These are phyloP conservation scores for Sussaba pulchella DNA, from an alignment of 2,888 invertebrate species.

Conservation along the genomic window DNA sequence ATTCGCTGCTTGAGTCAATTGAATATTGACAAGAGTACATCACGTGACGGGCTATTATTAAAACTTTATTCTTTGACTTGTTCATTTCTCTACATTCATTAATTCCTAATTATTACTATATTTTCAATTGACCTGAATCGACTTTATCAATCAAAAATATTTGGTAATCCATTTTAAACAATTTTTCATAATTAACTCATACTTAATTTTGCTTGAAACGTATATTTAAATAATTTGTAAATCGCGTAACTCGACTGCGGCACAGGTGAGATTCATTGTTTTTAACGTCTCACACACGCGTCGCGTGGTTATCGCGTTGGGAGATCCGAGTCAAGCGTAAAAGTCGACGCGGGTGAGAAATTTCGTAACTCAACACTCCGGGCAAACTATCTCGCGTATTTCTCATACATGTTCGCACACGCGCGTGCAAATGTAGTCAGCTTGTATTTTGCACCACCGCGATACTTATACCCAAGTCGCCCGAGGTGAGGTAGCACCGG, in stretches of 20 bases:
- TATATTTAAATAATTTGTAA: too few relatives aligned
- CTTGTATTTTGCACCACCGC: not conserved
- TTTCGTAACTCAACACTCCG: conserved; percentile 59
- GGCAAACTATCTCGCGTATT: conserved; percentile 37
- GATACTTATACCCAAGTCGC: conserved; percentile 8
- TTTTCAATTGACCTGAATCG: too few relatives aligned
- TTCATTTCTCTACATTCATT: too few relatives aligned
- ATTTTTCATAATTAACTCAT: too few relatives aligned
- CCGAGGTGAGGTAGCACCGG: conserved; percentile 50
- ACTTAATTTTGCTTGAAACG: too few relatives aligned
- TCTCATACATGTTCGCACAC: conserved; percentile 11
- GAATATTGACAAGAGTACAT: too few relatives aligned
- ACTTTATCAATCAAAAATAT: too few relatives aligned
- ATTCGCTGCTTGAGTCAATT: too few relatives aligned
- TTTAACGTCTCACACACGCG: conserved; percentile 30
- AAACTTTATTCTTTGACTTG: too few relatives aligned
- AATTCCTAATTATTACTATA: too few relatives aligned
- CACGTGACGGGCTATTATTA: too few relatives aligned
- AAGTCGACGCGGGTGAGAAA: conserved; percentile 66
- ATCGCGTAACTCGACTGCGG: conserved; percentile 12
- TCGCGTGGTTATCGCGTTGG: not conserved
- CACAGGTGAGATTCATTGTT: conserved; percentile 43
- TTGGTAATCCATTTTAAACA: too few relatives aligned
- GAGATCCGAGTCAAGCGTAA: conserved; percentile 60
- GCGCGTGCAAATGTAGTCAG: not conserved